Evolutionary conservation across 2,888 invertebrate genomes (phyloP).

Genomic region (Meganola albula): DNA sequence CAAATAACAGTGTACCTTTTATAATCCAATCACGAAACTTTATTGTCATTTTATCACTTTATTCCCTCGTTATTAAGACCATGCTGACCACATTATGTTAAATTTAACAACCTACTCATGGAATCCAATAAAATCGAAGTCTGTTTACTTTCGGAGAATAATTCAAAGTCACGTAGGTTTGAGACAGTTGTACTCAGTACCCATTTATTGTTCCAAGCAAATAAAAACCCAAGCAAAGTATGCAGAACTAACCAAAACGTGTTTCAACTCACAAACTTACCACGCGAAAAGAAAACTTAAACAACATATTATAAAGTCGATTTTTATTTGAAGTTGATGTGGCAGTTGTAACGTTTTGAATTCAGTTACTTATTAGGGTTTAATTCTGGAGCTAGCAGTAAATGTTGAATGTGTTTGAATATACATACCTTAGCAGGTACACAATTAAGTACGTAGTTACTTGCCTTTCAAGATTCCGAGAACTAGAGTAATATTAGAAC

Average conservation of each 20-base stretch:
- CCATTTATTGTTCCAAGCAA: conserved; percentile 66
- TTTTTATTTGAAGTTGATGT: conserved; percentile 19
- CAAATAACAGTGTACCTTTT: conserved; percentile 22
- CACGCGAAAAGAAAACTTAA: conserved; percentile 24
- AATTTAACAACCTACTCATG: conserved; percentile 45
- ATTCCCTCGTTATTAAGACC: conserved; percentile 28
- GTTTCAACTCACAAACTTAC: conserved; percentile 32
- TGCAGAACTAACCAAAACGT: conserved; percentile 28
- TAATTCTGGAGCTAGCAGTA: conserved; percentile 58
- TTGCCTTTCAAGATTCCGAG: conserved; percentile 32
- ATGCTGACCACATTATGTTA: conserved; percentile 40
- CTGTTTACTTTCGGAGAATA: conserved; percentile 52
- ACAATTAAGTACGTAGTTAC: conserved; percentile 48
- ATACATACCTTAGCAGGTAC: conserved; percentile 41
- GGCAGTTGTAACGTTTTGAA: conserved; percentile 27
- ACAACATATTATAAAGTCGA: conserved; percentile 21
- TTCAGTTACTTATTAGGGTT: conserved; percentile 46
- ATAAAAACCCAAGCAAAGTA: conserved; percentile 55
- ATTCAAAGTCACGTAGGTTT: conserved; percentile 45
- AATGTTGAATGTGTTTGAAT: conserved; percentile 57
- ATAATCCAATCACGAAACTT: conserved; percentile 28
- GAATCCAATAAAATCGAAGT: conserved; percentile 53
- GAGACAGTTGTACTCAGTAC: conserved; percentile 52
- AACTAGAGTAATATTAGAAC: conserved; percentile 18
- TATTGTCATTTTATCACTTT: conserved; percentile 34